A percentile compares a stretch with the other conserved stretches of the same genome.
phyloP scores from a whole-genome alignment of 2,888 invertebrate genomes.

The Ferdinandea cuprea region DNA sequence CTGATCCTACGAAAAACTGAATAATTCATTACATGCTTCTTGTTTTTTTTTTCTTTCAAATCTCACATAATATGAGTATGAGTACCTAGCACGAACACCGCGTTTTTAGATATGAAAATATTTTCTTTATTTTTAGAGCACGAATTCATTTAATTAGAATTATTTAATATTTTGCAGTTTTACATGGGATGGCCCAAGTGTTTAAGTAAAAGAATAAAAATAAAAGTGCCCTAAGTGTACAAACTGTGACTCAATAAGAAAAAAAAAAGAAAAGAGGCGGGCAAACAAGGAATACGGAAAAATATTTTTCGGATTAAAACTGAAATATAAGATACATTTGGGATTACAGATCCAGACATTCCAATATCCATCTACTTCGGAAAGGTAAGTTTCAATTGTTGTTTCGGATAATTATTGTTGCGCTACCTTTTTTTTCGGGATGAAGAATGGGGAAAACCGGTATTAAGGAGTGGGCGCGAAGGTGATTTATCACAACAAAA shows the following conservation, averaged over 20 bases:
- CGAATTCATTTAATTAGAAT: conserved; percentile 38
- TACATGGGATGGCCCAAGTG: conserved; percentile 57
- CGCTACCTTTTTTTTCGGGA: conserved; percentile 22
- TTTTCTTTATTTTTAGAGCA: conserved; percentile 5
- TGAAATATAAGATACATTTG: conserved; percentile 5
- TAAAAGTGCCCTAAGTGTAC: conserved; percentile 53
- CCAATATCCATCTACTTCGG: conserved; percentile 12
- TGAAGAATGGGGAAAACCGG: neutral
- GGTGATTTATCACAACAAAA: conserved; percentile 24
- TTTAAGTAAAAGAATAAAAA: conserved; percentile 42
- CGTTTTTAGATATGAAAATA: neutral
- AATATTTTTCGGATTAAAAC: conserved; percentile 52
- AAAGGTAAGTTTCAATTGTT: conserved; percentile 52
- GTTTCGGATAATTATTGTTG: conserved; percentile 10
- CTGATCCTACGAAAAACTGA: conserved; percentile 30
- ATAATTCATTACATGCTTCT: conserved; percentile 53
- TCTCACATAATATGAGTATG: neutral
- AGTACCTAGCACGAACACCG: too few relatives aligned
- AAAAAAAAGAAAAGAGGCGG: conserved; percentile 23
- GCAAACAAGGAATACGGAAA: conserved; percentile 24
- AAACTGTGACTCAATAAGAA: conserved; percentile 59
- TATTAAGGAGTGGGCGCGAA: conserved; percentile 43
- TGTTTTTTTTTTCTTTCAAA: conserved; percentile 1
- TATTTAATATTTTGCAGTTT: conserved; percentile 44
- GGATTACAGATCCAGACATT: conserved; percentile 59